These are phyloP conservation scores for Cheilosia urbana DNA, from an alignment of 2,888 invertebrate genomes.

Conservation along the genomic window DNA sequence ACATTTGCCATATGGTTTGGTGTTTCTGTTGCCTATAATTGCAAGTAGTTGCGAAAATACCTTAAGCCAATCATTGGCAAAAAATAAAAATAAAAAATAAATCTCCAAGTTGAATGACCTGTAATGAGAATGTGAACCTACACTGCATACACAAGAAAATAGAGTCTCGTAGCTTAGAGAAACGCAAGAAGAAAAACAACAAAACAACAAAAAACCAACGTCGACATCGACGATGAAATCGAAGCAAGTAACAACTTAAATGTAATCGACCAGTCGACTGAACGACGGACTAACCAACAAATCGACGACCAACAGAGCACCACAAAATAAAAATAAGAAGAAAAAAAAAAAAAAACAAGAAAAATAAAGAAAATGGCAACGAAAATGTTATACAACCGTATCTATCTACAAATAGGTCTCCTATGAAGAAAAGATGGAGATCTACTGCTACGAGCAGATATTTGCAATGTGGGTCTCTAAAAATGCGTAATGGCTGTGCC, in stretches of 20 bases:
- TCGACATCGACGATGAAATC: slow-evolving; percentile 60
- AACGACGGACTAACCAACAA: slow-evolving; percentile 38
- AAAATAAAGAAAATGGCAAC: slow-evolving; percentile 61
- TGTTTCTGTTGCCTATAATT: slow-evolving; percentile 53
- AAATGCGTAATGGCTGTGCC: slow-evolving; percentile 35
- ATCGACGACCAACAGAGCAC: slow-evolving; percentile 46
- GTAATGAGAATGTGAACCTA: slow-evolving; percentile 76
- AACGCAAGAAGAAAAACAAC: slow-evolving; percentile 60
- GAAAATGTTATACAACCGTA: slow-evolving; percentile 66
- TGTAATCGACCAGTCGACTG: slow-evolving; percentile 61
- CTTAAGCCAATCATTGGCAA: slow-evolving; percentile 64
- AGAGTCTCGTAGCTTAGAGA: slow-evolving; percentile 64
- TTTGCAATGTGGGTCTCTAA: slow-evolving; percentile 32
- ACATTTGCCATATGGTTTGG: slow-evolving; percentile 50
- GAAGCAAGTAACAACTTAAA: slow-evolving; percentile 68
- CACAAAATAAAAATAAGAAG: slow-evolving; percentile 39
- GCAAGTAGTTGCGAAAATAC: slow-evolving; percentile 65
- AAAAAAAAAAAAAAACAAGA: slow-evolving; percentile 8
- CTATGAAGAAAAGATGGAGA: slow-evolving; percentile 57
- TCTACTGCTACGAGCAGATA: slow-evolving; percentile 45
- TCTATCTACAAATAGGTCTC: slow-evolving; percentile 63
- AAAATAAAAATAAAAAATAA: slow-evolving; percentile 40
- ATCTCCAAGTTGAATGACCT: slow-evolving; percentile 73
- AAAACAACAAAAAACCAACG: slow-evolving; percentile 23
- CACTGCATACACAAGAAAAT: slow-evolving; percentile 63